Conservation (phyloP, 2,888 invertebrate species). For the Xestia sexstrigata region DNA sequence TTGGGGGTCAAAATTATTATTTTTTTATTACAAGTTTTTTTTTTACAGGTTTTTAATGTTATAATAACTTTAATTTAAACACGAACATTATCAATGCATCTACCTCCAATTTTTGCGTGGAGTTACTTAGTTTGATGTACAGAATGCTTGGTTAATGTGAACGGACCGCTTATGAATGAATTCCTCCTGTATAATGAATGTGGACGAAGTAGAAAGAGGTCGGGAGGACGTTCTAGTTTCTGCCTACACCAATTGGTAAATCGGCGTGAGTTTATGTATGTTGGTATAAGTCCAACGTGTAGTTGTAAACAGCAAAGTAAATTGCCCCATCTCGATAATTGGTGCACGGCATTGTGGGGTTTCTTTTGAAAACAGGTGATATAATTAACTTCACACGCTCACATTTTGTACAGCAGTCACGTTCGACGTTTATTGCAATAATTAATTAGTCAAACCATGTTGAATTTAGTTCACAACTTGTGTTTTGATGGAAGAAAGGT, state of each 20-base stretch:
- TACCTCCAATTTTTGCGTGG: too few species aligned
- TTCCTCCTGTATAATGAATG: too few species aligned
- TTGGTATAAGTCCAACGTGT: too few species aligned
- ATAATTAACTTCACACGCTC: constrained; percentile 52
- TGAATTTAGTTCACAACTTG: constrained; percentile 17
- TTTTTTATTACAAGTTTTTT: too few species aligned
- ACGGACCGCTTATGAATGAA: too few species aligned
- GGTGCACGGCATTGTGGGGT: constrained; percentile 45
- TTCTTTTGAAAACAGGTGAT: constrained; percentile 49
- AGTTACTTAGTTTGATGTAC: too few species aligned
- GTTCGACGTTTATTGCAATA: constrained; percentile 40
- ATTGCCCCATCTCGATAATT: constrained; percentile 41
- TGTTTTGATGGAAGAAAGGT: constrained; percentile 3
- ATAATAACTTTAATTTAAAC: too few species aligned
- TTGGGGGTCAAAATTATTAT: too few species aligned
- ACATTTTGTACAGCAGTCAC: constrained; percentile 27
- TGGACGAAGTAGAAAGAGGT: background rate
- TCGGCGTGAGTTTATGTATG: background rate
- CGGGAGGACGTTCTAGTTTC: background rate
- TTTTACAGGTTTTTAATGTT: too few species aligned
- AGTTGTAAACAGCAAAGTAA: constrained; percentile 6
- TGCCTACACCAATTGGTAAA: background rate
- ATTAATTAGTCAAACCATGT: constrained; percentile 46
- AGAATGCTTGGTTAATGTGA: too few species aligned
- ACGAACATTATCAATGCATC: too few species aligned